phyloP scores from a whole-genome alignment of 1,140 invertebrate species.

The Drosophila ogumai region DNA sequence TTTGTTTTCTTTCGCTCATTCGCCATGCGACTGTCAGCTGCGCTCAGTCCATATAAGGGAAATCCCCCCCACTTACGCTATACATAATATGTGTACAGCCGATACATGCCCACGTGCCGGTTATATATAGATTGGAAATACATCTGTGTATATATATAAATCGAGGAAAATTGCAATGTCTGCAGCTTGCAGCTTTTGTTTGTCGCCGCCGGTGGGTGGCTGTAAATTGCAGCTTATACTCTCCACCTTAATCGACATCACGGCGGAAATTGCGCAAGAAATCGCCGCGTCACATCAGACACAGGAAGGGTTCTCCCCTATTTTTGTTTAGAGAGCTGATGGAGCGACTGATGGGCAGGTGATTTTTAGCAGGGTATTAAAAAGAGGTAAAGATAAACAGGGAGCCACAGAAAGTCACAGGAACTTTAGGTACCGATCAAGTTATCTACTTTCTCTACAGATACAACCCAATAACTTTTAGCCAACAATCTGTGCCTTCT shows the following conservation, averaged over 20 bases:
- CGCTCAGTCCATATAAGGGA: constrained; percentile 41
- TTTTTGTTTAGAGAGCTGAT: constrained; percentile 22
- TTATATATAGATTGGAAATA: constrained; percentile 12
- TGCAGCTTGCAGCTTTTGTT: constrained; percentile 79
- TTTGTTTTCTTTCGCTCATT: constrained; percentile 78
- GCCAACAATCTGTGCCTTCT: constrained; percentile 2
- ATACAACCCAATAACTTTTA: not conserved
- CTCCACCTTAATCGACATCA: constrained; percentile 58
- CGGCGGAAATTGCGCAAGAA: constrained; percentile 74
- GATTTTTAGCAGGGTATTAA: not conserved
- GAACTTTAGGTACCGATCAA: not conserved
- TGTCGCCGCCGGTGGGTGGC: constrained; percentile 43
- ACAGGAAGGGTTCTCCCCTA: constrained; percentile 5
- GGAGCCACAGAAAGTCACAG: not conserved
- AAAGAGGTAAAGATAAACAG: constrained; percentile 4
- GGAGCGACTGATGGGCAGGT: constrained; percentile 3
- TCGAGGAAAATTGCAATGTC: constrained; percentile 74
- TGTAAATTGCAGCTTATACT: constrained; percentile 49
- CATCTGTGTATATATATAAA: constrained; percentile 10
- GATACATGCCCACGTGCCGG: constrained; percentile 46
- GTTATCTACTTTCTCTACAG: not conserved
- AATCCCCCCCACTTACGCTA: not conserved
- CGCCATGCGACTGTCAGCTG: constrained; percentile 81
- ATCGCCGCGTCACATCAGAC: constrained; percentile 45
- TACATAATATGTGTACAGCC: constrained; percentile 13